Evolutionary conservation across 1,140 invertebrate genomes (phyloP).

Genomic region (Euglossa dilemma): DNA sequence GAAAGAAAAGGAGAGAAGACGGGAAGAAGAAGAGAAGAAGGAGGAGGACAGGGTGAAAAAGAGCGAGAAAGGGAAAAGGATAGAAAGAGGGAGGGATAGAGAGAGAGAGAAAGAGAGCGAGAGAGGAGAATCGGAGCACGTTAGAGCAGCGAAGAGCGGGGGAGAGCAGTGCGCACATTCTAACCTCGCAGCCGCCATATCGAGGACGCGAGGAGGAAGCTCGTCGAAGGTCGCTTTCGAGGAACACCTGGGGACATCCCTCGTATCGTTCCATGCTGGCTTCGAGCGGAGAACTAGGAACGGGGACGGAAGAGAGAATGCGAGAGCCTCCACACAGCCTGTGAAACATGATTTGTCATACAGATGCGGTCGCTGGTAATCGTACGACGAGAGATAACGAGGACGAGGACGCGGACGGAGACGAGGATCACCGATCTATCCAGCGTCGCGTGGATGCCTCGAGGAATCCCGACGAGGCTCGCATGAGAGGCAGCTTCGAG

Average conservation of each 20-base stretch:
- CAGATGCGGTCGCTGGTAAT: constrained; percentile 74
- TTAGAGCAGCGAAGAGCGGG: background rate
- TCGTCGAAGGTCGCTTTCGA: constrained; percentile 34
- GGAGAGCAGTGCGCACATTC: constrained; percentile 29
- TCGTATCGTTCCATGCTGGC: constrained; percentile 60
- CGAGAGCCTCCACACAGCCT: constrained; percentile 71
- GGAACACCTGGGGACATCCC: constrained; percentile 14
- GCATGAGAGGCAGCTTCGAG: constrained; percentile 24
- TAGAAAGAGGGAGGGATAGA: background rate
- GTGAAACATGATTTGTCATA: constrained; percentile 80
- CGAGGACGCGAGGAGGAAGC: constrained; percentile 34
- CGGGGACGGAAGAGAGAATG: constrained; percentile 74
- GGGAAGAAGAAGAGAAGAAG: too few species aligned
- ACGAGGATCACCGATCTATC: constrained; percentile 51
- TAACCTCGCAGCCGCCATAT: constrained; percentile 49
- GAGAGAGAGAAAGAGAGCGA: background rate
- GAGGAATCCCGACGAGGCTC: constrained; percentile 20
- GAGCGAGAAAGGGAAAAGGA: background rate
- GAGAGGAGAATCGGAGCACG: background rate
- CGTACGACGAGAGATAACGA: constrained; percentile 72
- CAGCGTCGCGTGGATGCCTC: constrained; percentile 38
- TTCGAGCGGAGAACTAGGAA: constrained; percentile 52
- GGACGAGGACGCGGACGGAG: constrained; percentile 61
- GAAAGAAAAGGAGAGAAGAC: too few species aligned
- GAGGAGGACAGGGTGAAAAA: too few species aligned